Conservation (phyloP, 2,888 invertebrate genomes). For the Euphydryas editha region DNA sequence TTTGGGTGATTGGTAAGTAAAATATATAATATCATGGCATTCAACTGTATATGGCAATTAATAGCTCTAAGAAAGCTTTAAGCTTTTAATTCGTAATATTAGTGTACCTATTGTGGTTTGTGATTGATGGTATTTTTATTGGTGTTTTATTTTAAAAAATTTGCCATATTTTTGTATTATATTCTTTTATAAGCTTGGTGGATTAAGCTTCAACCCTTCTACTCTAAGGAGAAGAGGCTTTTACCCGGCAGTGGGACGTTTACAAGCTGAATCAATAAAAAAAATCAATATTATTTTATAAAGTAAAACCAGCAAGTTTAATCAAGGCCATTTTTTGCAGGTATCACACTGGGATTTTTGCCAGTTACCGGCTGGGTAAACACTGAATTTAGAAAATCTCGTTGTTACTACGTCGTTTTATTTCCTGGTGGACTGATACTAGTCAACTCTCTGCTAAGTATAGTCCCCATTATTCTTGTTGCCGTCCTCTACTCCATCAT, state of each 20-base stretch:
- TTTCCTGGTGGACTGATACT: slow-evolving; percentile 82
- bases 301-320: neutral
- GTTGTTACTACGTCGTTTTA: slow-evolving; percentile 83
- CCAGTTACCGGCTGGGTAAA: slow-evolving; percentile 84
- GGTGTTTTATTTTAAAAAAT: too few species aligned
- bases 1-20: slow-evolving; percentile 45
- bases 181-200: too few species aligned
- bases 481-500: slow-evolving; percentile 83
- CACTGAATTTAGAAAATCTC: slow-evolving; percentile 53
- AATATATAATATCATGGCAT: neutral
- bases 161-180: neutral
- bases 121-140: too few species aligned
- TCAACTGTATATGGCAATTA: too few species aligned
- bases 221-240: too few species aligned
- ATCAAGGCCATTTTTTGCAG: slow-evolving; percentile 56
- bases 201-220: too few species aligned
- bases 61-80: too few species aligned
- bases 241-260: too few species aligned
- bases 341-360: slow-evolving; percentile 83
- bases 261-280: too few species aligned
- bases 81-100: too few species aligned
- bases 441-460: slow-evolving; percentile 81
- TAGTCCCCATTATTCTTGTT: slow-evolving; percentile 76
- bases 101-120: too few species aligned
- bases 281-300: too few species aligned